Evolutionary conservation across 2,113 vertebrate species (phyloP), one percentile per base, ranked within the genome.

Genomic region (Falco punctatus): DNA sequence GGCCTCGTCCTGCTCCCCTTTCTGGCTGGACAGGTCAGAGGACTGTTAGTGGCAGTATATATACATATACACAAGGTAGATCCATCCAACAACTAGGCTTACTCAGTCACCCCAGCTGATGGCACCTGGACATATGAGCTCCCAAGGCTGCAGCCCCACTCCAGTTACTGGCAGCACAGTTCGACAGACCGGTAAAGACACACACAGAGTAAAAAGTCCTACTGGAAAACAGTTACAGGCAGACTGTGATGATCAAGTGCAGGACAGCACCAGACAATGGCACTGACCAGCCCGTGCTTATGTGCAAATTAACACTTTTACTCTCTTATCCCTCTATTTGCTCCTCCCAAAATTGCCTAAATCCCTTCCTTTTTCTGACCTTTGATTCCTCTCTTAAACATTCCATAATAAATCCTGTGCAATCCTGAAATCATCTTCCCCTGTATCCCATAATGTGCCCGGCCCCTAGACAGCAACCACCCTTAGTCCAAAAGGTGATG

Each of bases 1-100:
- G 5, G 35, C n/a, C 42, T 62, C 5, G 0, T 33, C 59, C 54
- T 51, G 28, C 30, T 86, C 11, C n/a, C 20, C 44, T 61, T 16
- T 24, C 5, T 20, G 77, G 16, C 67, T 38, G 38, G 28, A 49
- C 26, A 55, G 54, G 57, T 11, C 15, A 23, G 70, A 51, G 52
- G 35, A n/a, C 2, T 4, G 0, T 10, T 28, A 4, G 2, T 18
- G 22, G 23, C 30, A 33, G 27, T 3, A 13, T 24, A 8, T 28
- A 23, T 9, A 3, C 5, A 1, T 19, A 11, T 0, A 0, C 13
- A 21, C 3, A 1, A 10, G 42, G 6, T 7, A 27, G 10, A 51
- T 62, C 11, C 38, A 35, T 28, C 17, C 20, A 13, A 28, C 32
- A 65, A 64, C 2, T 4, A 8, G 54, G 52, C 24, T 77, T 23